Percentiles rank a stretch among this genome's conserved stretches.
Conservation (phyloP, 2,797 vertebrate genomes). For the Prionace glauca region DNA sequence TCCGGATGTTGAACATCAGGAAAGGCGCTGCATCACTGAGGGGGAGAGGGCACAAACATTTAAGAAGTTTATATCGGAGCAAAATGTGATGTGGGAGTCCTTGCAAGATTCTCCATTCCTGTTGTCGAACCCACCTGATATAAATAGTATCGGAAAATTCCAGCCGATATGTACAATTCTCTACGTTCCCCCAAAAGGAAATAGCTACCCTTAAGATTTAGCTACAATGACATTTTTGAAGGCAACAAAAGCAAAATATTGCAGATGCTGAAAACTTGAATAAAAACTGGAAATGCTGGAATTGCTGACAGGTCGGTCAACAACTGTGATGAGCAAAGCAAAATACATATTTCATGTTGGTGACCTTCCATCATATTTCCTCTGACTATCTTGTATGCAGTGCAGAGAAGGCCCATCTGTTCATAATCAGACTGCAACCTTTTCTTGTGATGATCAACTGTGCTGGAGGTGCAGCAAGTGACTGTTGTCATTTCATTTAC, state of each 20-base stretch:
- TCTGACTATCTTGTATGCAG: not conserved
- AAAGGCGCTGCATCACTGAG: too few species aligned
- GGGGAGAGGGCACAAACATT: too few species aligned
- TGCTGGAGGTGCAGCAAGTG: not conserved
- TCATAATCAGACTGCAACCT: not conserved
- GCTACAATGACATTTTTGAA: not conserved
- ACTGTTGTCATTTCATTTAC: not conserved
- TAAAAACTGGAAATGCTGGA: not conserved
- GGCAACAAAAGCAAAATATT: not conserved
- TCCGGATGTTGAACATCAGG: too few species aligned
- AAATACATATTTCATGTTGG: not conserved
- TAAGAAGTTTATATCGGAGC: too few species aligned
- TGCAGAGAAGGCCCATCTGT: not conserved
- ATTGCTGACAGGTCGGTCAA: not conserved
- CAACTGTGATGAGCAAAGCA: not conserved
- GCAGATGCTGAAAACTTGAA: not conserved
- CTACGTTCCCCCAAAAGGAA: not conserved
- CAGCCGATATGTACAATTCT: too few species aligned
- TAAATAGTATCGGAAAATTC: too few species aligned
- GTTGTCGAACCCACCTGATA: too few species aligned
- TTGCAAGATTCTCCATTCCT: too few species aligned
- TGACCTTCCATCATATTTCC: not conserved
- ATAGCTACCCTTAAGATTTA: not conserved
- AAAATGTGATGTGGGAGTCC: too few species aligned
- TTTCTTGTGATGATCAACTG: not conserved